Evolutionary conservation across 2,797 vertebrate genomes (phyloP).

Genomic region (Austrolebias charrua): DNA sequence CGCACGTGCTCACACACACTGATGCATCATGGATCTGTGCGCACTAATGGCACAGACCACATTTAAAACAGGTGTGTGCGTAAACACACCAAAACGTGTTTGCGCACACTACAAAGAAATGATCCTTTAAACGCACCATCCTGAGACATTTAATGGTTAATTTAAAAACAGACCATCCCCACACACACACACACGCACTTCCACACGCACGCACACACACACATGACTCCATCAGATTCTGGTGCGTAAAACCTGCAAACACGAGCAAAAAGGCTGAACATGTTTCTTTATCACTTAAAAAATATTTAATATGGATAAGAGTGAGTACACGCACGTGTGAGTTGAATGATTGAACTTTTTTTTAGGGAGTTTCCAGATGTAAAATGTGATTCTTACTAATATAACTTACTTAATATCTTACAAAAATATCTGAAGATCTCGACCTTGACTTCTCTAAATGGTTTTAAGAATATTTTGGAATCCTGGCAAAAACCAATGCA

Average conservation of each 20-base stretch:
- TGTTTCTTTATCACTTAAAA: background rate
- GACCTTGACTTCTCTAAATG: too few species aligned
- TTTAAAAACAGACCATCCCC: constrained; percentile 10
- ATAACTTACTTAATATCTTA: too few species aligned
- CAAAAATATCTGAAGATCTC: too few species aligned
- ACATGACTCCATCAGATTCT: background rate
- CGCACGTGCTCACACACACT: background rate
- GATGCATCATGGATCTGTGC: too few species aligned
- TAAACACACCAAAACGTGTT: background rate
- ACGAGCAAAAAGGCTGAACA: background rate
- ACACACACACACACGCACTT: background rate
- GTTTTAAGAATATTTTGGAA: too few species aligned
- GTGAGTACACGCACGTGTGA: too few species aligned
- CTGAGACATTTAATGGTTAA: background rate
- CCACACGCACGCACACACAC: background rate
- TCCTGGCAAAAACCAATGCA: too few species aligned
- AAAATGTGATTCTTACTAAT: too few species aligned
- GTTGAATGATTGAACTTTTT: too few species aligned
- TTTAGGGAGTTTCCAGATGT: too few species aligned
- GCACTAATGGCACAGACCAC: constrained; percentile 33
- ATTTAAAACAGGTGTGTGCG: constrained; percentile 2
- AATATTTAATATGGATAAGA: too few species aligned
- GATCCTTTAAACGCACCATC: background rate
- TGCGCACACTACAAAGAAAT: background rate
- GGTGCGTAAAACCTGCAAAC: constrained; percentile 7